phyloP scores from a whole-genome alignment of 2,888 invertebrate species.

The Drosophila sordidula region DNA sequence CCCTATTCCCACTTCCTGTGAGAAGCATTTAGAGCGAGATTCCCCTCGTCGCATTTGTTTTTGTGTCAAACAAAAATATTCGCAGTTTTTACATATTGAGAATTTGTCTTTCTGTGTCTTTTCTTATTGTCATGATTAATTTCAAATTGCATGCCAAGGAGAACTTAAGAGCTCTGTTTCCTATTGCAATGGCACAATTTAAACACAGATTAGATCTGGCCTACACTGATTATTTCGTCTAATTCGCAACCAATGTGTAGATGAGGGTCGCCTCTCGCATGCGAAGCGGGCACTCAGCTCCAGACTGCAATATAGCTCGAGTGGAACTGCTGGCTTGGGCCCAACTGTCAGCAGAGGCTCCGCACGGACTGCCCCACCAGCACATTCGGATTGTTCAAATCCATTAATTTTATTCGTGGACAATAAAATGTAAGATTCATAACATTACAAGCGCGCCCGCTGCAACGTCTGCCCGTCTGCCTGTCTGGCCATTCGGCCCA shows the following conservation, averaged over 20 bases:
- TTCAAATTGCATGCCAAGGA: conserved; percentile 12
- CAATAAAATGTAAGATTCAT: conserved; percentile 81
- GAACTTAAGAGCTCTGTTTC: conserved; percentile 11
- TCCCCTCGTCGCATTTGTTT: background rate
- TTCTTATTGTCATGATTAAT: conserved; percentile 49
- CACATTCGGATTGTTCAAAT: conserved; percentile 80
- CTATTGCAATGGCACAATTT: conserved; percentile 37
- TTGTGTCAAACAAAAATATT: conserved; percentile 2
- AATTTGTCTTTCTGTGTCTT: conserved; percentile 14
- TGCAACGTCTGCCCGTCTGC: conserved; percentile 42
- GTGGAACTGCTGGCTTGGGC: conserved; percentile 71
- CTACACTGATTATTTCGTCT: conserved; percentile 2
- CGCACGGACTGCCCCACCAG: conserved; percentile 67
- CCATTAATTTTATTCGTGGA: conserved; percentile 84
- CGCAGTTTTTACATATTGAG: conserved; percentile 2
- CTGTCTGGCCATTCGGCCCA: conserved; percentile 32
- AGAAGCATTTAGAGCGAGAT: conserved; percentile 29
- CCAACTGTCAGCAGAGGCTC: conserved; percentile 37
- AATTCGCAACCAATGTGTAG: background rate
- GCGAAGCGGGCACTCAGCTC: conserved; percentile 23
- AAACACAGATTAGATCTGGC: conserved; percentile 44
- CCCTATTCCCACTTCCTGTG: conserved; percentile 47
- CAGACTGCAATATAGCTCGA: conserved; percentile 43
- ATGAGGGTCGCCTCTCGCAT: conserved; percentile 17
- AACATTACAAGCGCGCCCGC: conserved; percentile 64